phyloP scores from a whole-genome alignment of 64 coral and sea anemone species.

The Actinia tenebrosa region DNA sequence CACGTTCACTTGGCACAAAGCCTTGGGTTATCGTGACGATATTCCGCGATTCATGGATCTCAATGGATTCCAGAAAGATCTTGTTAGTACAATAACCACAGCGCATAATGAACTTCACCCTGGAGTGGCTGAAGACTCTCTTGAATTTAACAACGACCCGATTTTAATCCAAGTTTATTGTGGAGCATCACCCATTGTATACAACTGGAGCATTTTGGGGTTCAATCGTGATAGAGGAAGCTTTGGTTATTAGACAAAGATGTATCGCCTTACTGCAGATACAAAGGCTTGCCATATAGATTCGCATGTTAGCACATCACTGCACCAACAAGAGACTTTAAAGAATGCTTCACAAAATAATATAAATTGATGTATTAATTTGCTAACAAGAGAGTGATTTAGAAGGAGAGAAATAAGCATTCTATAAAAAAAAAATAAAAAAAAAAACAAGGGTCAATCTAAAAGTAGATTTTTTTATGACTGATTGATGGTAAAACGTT shows the following conservation, averaged over 20 bases:
- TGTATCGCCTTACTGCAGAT: not conserved
- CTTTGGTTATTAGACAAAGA: slow-evolving; percentile 58
- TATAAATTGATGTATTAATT: too few species aligned
- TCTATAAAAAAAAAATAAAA: too few species aligned
- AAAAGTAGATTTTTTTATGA: not conserved
- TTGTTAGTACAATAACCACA: slow-evolving; percentile 47
- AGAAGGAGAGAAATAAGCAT: too few species aligned
- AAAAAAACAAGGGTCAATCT: too few species aligned
- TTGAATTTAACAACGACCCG: slow-evolving; percentile 65
- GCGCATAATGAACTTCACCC: slow-evolving; percentile 59
- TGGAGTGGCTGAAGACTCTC: slow-evolving; percentile 65
- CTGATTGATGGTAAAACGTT: not conserved
- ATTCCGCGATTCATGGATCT: slow-evolving; percentile 62
- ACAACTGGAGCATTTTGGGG: slow-evolving; percentile 75
- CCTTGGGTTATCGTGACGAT: slow-evolving; percentile 33
- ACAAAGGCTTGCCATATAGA: not conserved
- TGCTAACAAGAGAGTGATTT: too few species aligned
- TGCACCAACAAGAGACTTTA: too few species aligned
- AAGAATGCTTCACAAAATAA: too few species aligned
- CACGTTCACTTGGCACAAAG: slow-evolving; percentile 78
- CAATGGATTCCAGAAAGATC: slow-evolving; percentile 49
- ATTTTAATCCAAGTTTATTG: slow-evolving; percentile 72
- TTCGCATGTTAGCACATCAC: too few species aligned
- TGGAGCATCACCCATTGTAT: slow-evolving; percentile 61
- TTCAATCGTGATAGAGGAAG: slow-evolving; percentile 85